Percentiles rank a stretch among this genome's conserved stretches.
phyloP scores from a whole-genome alignment of 2,888 invertebrate species.

The Rotaria sp. region DNA sequence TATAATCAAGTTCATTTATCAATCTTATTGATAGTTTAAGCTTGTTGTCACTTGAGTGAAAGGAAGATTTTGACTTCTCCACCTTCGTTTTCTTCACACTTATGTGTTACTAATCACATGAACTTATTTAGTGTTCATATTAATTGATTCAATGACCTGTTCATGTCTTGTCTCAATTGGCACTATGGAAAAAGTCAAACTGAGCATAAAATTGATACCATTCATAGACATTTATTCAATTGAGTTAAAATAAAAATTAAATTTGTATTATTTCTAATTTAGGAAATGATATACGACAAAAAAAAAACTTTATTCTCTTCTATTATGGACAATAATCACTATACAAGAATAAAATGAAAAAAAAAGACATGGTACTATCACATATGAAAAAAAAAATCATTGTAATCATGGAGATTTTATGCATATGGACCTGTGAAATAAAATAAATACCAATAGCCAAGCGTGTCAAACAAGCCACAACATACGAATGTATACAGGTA shows the following conservation, averaged over 20 bases:
- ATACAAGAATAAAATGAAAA: not conserved
- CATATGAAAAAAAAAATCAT: not conserved
- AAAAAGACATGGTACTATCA: not conserved
- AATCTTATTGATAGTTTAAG: not conserved
- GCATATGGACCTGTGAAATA: not conserved
- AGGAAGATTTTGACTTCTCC: not conserved
- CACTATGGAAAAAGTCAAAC: not conserved
- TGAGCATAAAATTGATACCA: conserved; percentile 20
- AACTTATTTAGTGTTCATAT: conserved; percentile 11
- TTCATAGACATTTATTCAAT: conserved; percentile 9
- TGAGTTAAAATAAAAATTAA: not conserved
- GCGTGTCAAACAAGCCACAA: not conserved
- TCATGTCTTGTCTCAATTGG: not conserved
- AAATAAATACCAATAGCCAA: not conserved
- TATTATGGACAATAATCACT: not conserved
- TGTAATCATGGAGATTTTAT: not conserved
- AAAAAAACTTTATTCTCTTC: not conserved
- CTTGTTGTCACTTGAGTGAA: conserved; percentile 18
- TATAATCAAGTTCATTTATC: not conserved
- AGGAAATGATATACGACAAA: not conserved
- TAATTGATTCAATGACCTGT: conserved; percentile 20
- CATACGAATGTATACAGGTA: not conserved
- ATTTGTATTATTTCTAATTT: not conserved
- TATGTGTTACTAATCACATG: not conserved
- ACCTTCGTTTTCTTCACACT: not conserved